Evolutionary conservation across 2,888 invertebrate genomes (phyloP), one percentile per base, ranked within the genome.

Genomic region (Hemicrepidius hirtus): DNA sequence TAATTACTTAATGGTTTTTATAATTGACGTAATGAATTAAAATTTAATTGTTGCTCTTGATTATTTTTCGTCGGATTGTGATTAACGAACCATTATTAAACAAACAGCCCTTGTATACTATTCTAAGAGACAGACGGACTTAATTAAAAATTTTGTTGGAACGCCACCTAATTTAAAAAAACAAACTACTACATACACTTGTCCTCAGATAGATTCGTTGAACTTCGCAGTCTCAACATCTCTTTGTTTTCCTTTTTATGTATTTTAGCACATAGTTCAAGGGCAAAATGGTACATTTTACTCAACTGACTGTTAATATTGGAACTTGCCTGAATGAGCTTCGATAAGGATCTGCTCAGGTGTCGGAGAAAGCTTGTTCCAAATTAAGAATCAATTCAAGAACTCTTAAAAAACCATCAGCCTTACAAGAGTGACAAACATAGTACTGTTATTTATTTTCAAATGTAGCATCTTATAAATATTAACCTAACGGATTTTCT

Each of bases 251-350:
- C 24, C 55, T 32, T 55, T 50, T 55, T n/a, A n/a, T n/a, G n/a
- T n/a, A n/a, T n/a, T n/a, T n/a, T 28, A 66, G 44, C 40, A 53
- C 40, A 53, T 66, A 40, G 66, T 66, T 66, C 66, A 66, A 66
- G 66, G 66, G 16, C 66, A 41, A 35, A 65, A 49, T 49, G 49
- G 12, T 24, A 18, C 41, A 13, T 41, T n/a, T 13, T 41, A 41
- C 13, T 41, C 16, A 41, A 13, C n/a, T 13, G 41, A n/a, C 41
- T 6, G n/a, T 7, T 3, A 41, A 13, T 41, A 13, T 41, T n/a
- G 41, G 41, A 41, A 13, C 6, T 41, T 7, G n/a, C 7, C 41
- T 6, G 5, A 41, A 41, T 3, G 2, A 3, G 4, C n/a, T 41
- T 32, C 7, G 13, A 41, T 41, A 13, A 1, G 1, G 32, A n/a